Evolutionary conservation across 2,888 invertebrate species (phyloP), one percentile per base, ranked within the genome.

Genomic region (Bugulina stolonifera): DNA sequence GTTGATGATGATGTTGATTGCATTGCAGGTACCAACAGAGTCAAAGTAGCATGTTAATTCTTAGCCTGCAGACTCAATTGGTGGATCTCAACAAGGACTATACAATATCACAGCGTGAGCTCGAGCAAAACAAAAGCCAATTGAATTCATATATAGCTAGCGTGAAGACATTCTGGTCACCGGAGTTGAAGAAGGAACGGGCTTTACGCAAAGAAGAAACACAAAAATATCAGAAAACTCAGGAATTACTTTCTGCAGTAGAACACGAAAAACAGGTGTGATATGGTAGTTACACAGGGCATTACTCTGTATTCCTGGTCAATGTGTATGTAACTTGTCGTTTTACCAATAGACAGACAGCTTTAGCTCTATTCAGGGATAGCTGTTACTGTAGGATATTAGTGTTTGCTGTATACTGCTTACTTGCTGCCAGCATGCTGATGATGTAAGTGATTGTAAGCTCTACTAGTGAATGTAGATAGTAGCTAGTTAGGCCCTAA

Each of bases 121-220:
- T 82, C 35, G 83, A 84, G 69, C 88, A 94, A 83, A 94, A 95
- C 77, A 95, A 95, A 86, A 95, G 97, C 87, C 98, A 98, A 87
- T 89, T 98, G 80, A 94, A 94, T 85, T 95, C 95, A 83, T 94
- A 93, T 81, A 99, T 99, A 97, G 97, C 98, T 87, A 96, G 95
- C 87, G 99, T 99, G 86, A 98, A 98, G 88, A 98, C 97, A 73
- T 99, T 99, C 87, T 99, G 99, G 99, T 96, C 96, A 84, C 99
- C 99, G 27, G 99, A 99, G 87, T 88, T 99, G 85, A 99, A 99
- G 87, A 96, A 97, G 86, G 98, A 99, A 87, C 88, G 98, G 76
- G 94, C 95, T 71, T 85, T 97, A 79, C 88, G 98, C 78, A 98
- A 98, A 84, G 98, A 99, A 86, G 98, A 99, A 86, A 93, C 93